Evolutionary conservation across 2,888 invertebrate species (phyloP).

Genomic region (Glomeris marginata): DNA sequence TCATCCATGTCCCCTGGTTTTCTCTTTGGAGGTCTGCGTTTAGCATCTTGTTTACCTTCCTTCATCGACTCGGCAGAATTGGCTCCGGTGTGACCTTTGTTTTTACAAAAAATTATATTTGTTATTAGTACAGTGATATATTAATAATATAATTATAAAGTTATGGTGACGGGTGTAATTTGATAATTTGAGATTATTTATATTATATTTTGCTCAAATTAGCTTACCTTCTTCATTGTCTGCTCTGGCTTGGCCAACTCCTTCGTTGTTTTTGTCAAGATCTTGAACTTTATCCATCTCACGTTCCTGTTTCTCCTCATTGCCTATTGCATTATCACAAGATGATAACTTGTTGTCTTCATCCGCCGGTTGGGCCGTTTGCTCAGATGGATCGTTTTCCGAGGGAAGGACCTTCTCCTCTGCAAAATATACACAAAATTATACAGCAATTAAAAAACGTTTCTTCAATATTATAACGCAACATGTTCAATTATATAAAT

Average conservation of each 20-base stretch:
- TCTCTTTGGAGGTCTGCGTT: conserved; percentile 40
- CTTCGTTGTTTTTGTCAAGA: conserved; percentile 23
- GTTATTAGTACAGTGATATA: background rate
- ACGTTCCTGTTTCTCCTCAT: conserved; percentile 8
- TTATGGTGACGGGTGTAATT: background rate
- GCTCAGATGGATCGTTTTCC: conserved; percentile 17
- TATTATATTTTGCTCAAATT: conserved; percentile 21
- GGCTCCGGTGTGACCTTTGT: conserved; percentile 13
- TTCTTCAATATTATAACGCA: too few species aligned
- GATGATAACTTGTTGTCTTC: conserved; percentile 2
- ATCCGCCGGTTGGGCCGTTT: conserved; percentile 6
- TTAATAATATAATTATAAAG: background rate
- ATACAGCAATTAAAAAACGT: too few species aligned
- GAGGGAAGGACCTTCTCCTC: conserved; percentile 16
- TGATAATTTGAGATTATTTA: background rate
- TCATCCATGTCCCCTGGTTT: conserved; percentile 61
- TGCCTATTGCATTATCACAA: conserved; percentile 8
- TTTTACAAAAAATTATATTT: background rate
- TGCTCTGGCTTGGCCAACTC: conserved; percentile 34
- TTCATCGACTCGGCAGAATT: conserved; percentile 15
- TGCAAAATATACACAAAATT: conserved; percentile 1
- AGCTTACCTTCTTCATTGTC: conserved; percentile 30
- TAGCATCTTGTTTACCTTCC: conserved; percentile 28
- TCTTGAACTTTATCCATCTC: conserved; percentile 16
- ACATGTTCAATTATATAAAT: too few species aligned